Conservation (phyloP, 2,888 invertebrate species). For the Tipula lateralis region DNA sequence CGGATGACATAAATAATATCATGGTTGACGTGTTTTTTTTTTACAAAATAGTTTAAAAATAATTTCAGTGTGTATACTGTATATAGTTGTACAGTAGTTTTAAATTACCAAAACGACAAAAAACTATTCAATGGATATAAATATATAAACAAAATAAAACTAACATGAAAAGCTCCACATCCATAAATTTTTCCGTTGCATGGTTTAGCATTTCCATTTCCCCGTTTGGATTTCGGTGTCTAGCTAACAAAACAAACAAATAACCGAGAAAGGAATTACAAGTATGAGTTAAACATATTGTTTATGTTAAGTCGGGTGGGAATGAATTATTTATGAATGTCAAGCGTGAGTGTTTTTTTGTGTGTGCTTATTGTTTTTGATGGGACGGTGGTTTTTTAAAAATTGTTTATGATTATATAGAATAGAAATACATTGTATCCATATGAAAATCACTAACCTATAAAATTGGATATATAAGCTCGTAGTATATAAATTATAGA, state of each 20-base stretch:
- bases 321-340: constrained; percentile 11
- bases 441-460: constrained; percentile 14
- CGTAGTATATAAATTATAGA: neutral
- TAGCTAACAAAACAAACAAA: neutral
- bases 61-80: neutral
- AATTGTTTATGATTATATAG: neutral
- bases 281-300: constrained; percentile 14
- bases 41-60: neutral
- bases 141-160: neutral
- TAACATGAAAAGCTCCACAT: neutral
- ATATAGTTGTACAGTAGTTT: neutral
- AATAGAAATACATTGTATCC: too few species aligned
- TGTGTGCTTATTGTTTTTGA: neutral
- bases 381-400: neutral
- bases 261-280: neutral
- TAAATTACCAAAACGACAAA: neutral
- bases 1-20: neutral
- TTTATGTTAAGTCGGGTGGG: constrained; percentile 19
- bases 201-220: neutral
- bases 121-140: constrained; percentile 2
- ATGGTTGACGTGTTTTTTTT: neutral
- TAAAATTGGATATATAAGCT: neutral
- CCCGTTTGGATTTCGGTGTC: neutral
- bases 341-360: constrained; percentile 14
- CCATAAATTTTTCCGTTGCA: neutral